Conservation (phyloP, 2,113 vertebrate species). For the Sinocyclocheilus rhinocerous region DNA sequence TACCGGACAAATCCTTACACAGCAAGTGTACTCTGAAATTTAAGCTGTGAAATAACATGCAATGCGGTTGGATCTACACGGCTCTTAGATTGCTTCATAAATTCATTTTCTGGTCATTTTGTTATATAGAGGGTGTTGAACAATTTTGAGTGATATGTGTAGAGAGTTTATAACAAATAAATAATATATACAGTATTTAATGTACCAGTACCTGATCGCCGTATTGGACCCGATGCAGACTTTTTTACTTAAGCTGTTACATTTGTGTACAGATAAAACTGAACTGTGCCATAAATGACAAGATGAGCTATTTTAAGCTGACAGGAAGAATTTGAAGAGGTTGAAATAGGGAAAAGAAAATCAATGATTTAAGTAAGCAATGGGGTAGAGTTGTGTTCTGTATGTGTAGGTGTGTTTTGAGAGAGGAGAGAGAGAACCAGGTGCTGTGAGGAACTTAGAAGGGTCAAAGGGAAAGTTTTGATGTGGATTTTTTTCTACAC, state of each 20-base stretch:
- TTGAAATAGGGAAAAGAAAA: neutral
- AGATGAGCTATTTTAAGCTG: neutral
- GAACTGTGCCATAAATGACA: constrained; percentile 31
- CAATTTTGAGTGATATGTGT: neutral
- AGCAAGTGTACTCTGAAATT: neutral
- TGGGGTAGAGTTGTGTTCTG: neutral
- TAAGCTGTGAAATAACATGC: neutral
- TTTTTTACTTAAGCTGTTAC: constrained; percentile 59
- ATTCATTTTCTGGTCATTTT: neutral
- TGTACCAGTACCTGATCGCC: neutral
- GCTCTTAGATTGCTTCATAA: too few species aligned
- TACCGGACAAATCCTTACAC: neutral
- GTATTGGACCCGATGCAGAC: neutral
- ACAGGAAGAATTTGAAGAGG: neutral
- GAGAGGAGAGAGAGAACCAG: neutral
- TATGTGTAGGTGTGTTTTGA: constrained; percentile 56
- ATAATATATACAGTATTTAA: neutral
- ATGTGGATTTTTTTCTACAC: constrained; percentile 39
- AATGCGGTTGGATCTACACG: neutral
- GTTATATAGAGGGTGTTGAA: neutral
- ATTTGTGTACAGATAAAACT: constrained; percentile 65
- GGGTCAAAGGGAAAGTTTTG: constrained; percentile 50
- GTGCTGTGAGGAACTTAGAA: constrained; percentile 1
- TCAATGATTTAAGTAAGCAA: neutral
- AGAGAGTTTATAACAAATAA: neutral